Base-by-base conservation (phyloP, 2,888 invertebrate genomes). In the Dyspetes luteomarginatus region DNA sequence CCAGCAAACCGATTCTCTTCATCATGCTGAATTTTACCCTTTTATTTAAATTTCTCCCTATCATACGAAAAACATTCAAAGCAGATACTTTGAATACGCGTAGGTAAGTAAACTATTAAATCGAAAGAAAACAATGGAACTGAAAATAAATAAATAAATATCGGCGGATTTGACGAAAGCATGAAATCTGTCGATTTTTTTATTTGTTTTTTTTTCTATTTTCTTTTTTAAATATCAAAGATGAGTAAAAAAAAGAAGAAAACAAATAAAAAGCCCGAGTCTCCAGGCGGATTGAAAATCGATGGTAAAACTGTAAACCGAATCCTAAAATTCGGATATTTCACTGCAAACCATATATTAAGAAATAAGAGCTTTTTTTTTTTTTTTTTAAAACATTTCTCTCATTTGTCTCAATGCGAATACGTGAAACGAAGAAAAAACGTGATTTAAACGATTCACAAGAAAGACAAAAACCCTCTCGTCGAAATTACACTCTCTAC, bases 271-370 rank as follows among this genome's bases (percentile, higher is more conserved):
- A 36, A 36, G n/a, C n/a, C n/a, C n/a, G n/a, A 36, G 12, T 9
- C 1, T 1, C 1, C 4, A 30, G 30, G 9, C 30, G 30, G 4
- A 7, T 7, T 12, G 7, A 36, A 36, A 36, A 36, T 12, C 36
- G 36, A 7, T 36, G 36, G 7, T 65, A 43, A 81, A 81, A 81
- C 81, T 81, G 81, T 81, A 81, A 81, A 81, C 81, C 81, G 81
- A 81, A 81, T 72, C 67, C 67, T n/a, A n/a, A 56, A 62, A 50
- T 80, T 62, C 72, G 67, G 71, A 67, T 4, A 5, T 73, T 76
- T 45, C 76, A 76, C 80, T 81, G 81, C 81, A 73, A 50, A 81
- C 81, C 81, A 81, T 81, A 81, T 81, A 64, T 81, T 73, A 73
- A 81, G 64, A 64, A 73, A 64, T 73, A 9, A 64, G 56, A 64